A percentile compares a stretch with the other conserved stretches of the same genome.
Evolutionary conservation across 2,888 invertebrate species (phyloP).

Genomic region (Eristalis tenax): DNA sequence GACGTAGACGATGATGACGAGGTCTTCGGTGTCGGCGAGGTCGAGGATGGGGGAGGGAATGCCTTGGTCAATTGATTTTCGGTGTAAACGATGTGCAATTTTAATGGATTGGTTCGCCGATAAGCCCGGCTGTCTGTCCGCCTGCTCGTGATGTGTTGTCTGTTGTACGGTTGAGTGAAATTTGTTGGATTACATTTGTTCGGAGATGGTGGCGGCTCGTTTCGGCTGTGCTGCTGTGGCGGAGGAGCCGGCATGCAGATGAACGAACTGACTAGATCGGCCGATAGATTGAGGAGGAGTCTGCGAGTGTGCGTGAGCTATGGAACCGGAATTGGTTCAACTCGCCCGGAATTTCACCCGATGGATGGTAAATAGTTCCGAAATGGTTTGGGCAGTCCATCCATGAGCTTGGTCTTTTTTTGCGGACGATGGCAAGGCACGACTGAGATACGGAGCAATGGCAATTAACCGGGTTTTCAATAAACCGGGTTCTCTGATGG

Average conservation of each 20-base stretch:
- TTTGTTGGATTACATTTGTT: slow-evolving; percentile 72
- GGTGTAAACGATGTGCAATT: slow-evolving; percentile 82
- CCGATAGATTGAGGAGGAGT: slow-evolving; percentile 49
- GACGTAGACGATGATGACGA: neutral
- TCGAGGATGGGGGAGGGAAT: slow-evolving; percentile 72
- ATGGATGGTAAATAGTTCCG: neutral
- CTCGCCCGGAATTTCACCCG: neutral
- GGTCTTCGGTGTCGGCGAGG: neutral
- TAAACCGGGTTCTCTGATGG: too few relatives aligned
- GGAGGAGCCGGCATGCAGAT: slow-evolving; percentile 28
- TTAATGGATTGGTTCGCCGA: slow-evolving; percentile 81
- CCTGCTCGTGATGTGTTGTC: slow-evolving; percentile 47
- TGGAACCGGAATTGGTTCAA: slow-evolving; percentile 47
- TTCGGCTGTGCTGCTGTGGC: slow-evolving; percentile 35
- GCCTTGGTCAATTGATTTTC: slow-evolving; percentile 81
- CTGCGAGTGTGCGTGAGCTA: slow-evolving; percentile 39
- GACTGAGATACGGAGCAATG: too few relatives aligned
- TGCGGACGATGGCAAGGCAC: too few relatives aligned
- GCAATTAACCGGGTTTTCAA: too few relatives aligned
- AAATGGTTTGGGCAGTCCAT: neutral
- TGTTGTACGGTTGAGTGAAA: slow-evolving; percentile 70
- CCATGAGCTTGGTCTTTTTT: neutral
- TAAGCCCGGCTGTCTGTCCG: slow-evolving; percentile 75
- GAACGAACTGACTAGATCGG: slow-evolving; percentile 44
- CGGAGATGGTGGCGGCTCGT: slow-evolving; percentile 31